Conservation (phyloP, 2,888 invertebrate genomes). For the Brachyopa scutellaris region DNA sequence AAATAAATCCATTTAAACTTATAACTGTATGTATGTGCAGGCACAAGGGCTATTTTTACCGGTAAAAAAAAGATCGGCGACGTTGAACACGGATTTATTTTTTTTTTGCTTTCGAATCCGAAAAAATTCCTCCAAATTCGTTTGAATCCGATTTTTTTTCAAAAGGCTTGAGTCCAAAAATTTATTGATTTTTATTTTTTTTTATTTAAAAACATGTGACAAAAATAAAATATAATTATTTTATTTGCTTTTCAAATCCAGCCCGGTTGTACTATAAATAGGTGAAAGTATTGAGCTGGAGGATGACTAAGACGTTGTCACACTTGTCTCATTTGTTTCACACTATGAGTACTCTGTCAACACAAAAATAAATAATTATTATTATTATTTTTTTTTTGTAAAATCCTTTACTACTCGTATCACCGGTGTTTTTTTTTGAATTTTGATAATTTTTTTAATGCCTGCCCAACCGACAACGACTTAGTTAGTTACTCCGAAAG, state of each 20-base stretch:
- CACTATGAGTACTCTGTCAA: constrained; percentile 37
- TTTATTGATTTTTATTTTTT: constrained; percentile 19
- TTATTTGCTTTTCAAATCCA: constrained; percentile 57
- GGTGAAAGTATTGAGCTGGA: constrained; percentile 70
- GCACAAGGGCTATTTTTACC: constrained; percentile 81
- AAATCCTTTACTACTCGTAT: not conserved
- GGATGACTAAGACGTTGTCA: constrained; percentile 71
- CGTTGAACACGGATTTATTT: constrained; percentile 37
- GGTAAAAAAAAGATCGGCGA: constrained; percentile 73
- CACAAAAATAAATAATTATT: not conserved
- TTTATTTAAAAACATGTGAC: constrained; percentile 28
- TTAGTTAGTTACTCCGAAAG: constrained; percentile 30
- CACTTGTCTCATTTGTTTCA: constrained; percentile 45
- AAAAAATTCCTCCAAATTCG: constrained; percentile 6
- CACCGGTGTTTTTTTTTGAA: not conserved
- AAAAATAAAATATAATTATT: constrained; percentile 37
- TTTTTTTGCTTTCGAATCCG: constrained; percentile 24
- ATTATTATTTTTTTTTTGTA: too few species aligned
- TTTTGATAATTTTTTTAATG: not conserved
- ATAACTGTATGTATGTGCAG: constrained; percentile 61
- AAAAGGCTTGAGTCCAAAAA: constrained; percentile 40
- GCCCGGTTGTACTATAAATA: constrained; percentile 71
- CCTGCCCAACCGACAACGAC: constrained; percentile 25
- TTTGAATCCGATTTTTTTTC: not conserved
- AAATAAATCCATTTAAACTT: constrained; percentile 47